phyloP scores from a whole-genome alignment of 2,888 invertebrate genomes.

The Troilus luridus region DNA sequence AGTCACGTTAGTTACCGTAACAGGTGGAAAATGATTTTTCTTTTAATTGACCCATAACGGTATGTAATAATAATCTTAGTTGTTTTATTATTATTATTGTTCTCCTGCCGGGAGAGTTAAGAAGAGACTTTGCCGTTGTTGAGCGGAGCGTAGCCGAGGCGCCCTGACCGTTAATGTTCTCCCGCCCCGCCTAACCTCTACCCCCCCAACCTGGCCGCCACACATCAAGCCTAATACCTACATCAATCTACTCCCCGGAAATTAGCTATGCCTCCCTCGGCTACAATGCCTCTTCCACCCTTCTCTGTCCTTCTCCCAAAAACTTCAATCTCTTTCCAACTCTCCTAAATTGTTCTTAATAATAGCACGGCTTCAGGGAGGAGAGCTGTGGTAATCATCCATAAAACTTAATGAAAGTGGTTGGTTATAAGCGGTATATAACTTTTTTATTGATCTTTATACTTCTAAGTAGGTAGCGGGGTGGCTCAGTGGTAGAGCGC shows the following conservation, averaged over 20 bases:
- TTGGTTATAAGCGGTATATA: too few species aligned
- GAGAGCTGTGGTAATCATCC: background rate
- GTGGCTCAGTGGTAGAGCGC: too few species aligned
- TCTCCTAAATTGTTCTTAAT: background rate
- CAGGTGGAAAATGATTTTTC: too few species aligned
- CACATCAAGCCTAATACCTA: slow-evolving; percentile 57
- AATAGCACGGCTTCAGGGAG: background rate
- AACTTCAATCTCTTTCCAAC: background rate
- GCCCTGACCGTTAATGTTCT: slow-evolving; percentile 10
- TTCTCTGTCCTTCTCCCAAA: background rate
- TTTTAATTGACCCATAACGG: too few species aligned
- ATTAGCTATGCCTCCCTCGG: slow-evolving; percentile 53
- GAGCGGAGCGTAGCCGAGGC: background rate
- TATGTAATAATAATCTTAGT: too few species aligned
- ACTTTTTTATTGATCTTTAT: too few species aligned
- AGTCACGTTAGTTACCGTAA: too few species aligned
- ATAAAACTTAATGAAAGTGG: background rate
- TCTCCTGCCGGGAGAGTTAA: too few species aligned
- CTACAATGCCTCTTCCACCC: slow-evolving; percentile 30
- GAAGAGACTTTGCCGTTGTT: background rate
- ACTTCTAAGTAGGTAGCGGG: too few species aligned
- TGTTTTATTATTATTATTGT: too few species aligned
- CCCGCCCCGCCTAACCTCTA: background rate
- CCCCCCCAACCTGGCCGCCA: slow-evolving; percentile 33
- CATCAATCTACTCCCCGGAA: slow-evolving; percentile 57